Base-by-base conservation (phyloP, 2,797 vertebrate genomes). In the Gallinago solitaria region DNA sequence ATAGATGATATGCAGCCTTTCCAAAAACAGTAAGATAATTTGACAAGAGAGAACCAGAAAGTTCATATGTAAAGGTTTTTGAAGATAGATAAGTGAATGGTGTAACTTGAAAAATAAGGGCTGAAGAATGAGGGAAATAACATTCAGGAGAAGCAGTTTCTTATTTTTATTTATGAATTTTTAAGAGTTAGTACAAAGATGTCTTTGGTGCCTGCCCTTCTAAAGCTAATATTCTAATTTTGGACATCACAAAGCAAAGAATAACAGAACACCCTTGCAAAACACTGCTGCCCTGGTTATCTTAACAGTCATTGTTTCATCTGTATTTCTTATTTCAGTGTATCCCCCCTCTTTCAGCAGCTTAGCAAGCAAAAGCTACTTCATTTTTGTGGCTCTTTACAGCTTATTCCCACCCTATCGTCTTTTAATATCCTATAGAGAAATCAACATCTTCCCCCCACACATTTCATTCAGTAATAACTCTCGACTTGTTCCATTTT, bases 401-500 rank as follows among this genome's bases (percentile, higher is more conserved):
- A 94, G 75, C 93, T 94, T 95, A 92, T 97, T 96, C 89, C 96
- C 71, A 92, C 82, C 76, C 64, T 82, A 93, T 87, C 53, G 51
- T 91, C 92, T 96, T 96, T 94, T 95, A 95, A 96, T 95, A 96
- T 87, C 90, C 90, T 71, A 39, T 47, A 83, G 84, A 94, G 91
- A 92, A 91, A 70, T 63, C 92, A 83, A 57, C 35, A 7, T 93
- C 89, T 96, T 96, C 70, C 95, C 95, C 94, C 70, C 88, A 94
- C 96, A 96, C 94, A 33, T 93, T 96, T 97, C 95, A 96, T 96
- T 96, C 96, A 96, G 95, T 83, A 96, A 95, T 95, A 96, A 96
- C 93, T 92, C 88, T 74, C 93, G 77, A 74, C 92, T 95, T 95
- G 93, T 92, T 96, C 92, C 95, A 96, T 94, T 96, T 96, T 89